Conservation (phyloP, 2,888 invertebrate genomes). For the Torymus auratus region DNA sequence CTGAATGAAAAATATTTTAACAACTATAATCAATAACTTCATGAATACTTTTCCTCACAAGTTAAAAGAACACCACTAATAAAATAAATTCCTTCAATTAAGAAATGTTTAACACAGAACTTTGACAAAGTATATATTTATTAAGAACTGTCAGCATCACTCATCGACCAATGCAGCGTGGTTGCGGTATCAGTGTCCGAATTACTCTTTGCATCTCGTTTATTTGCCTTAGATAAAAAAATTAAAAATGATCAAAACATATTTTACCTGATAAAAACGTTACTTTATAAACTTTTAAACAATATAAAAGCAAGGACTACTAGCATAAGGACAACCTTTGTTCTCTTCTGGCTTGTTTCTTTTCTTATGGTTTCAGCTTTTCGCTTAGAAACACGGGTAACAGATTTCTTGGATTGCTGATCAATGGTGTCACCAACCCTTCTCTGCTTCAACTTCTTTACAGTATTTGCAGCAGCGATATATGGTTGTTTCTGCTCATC, state of each 20-base stretch:
- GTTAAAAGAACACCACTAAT: not conserved
- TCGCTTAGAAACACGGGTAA: constrained; percentile 49
- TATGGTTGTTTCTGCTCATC: constrained; percentile 67
- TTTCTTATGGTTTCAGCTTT: constrained; percentile 57
- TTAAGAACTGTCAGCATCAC: constrained; percentile 56
- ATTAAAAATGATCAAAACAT: constrained; percentile 58
- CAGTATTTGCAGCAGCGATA: constrained; percentile 64
- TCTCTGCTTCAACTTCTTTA: constrained; percentile 61
- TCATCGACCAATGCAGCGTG: constrained; percentile 50
- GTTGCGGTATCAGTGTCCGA: constrained; percentile 61
- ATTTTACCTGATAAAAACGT: constrained; percentile 55
- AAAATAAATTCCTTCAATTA: constrained; percentile 45
- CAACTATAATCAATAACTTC: constrained; percentile 2
- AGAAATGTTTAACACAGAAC: constrained; percentile 59
- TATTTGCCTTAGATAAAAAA: constrained; percentile 56
- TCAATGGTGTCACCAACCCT: constrained; percentile 41
- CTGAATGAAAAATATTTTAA: constrained; percentile 11
- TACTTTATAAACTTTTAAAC: constrained; percentile 59
- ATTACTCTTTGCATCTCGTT: constrained; percentile 56
- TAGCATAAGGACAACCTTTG: constrained; percentile 56
- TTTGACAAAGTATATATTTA: constrained; percentile 56
- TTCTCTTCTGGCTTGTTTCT: constrained; percentile 56
- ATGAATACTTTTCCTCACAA: constrained; percentile 19
- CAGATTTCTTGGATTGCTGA: constrained; percentile 45
- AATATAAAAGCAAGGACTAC: constrained; percentile 57